Evolutionary conservation across 2,113 vertebrate genomes (phyloP), one percentile per base, ranked within the genome.

Genomic region (Gallinago paraguaiae): DNA sequence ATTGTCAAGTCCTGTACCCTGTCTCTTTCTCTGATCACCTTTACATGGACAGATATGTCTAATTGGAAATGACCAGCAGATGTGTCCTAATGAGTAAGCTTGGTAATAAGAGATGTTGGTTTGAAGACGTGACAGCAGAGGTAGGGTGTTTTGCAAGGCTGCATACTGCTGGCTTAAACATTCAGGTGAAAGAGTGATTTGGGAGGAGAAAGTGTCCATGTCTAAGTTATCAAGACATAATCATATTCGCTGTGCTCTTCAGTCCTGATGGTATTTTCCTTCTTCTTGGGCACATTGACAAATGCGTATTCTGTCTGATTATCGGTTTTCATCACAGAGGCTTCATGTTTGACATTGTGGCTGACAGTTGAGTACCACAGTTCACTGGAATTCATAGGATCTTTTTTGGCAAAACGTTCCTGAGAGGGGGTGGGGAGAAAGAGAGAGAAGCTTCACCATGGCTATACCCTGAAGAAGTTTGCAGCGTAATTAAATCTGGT

Each of bases 231-330:
- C 43, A 96, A 10, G 24, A 97, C 65, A 43, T 92, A 82, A 37
- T 98, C 97, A 20, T 98, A 98, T 11, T 97, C 95, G 19, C n/a
- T 37, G 1, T 82, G 54, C 17, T 98, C 97, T 33, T 93, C 83
- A 28, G 54, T 3, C 20, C 17, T 31, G 60, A 30, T 0, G 3
- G 33, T 6, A 22, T 45, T n/a, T 56, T 30, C 8, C 50, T 88
- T 84, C 16, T 12, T 53, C 37, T 90, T 59, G 50, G 84, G 12
- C 35, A 97, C 13, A 0, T 3, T 83, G 68, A 98, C 17, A 39
- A 95, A 2, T 2, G 91, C 64, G 3, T 98, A 97, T 64, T 97
- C 96, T 10, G 91, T 96, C 63, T 92, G 60, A 2, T 82, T 45
- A 28, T 46, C 5, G 6, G 5, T 35, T 8, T 86, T 35, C 75